Percentiles rank a stretch among this genome's conserved stretches.
Conservation (phyloP, 2,113 vertebrate genomes). For the Casuarius casuarius region DNA sequence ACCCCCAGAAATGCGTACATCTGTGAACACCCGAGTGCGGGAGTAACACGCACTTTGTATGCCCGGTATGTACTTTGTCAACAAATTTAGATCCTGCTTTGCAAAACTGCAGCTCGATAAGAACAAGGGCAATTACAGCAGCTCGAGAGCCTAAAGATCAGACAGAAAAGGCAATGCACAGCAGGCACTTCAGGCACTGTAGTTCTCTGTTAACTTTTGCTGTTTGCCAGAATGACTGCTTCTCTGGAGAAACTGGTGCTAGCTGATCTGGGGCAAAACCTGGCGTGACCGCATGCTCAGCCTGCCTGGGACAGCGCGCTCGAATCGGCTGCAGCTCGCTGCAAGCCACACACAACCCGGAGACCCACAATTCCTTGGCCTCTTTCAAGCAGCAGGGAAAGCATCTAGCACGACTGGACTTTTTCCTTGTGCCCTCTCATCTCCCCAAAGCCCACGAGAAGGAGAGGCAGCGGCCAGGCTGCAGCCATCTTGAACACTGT, state of each 20-base stretch:
- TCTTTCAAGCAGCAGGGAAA: accelerated
- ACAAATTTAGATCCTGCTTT: background rate
- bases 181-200: background rate
- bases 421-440: background rate
- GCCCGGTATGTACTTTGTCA: background rate
- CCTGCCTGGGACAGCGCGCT: background rate
- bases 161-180: background rate
- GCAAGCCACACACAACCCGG: no score
- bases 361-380: background rate
- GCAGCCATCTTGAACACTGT: background rate
- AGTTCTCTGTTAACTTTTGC: background rate
- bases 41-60: background rate
- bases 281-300: background rate
- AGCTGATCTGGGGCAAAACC: background rate
- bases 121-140: no score
- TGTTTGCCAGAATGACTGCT: background rate
- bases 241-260: background rate
- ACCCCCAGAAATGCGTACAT: background rate
- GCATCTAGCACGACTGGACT: accelerated
- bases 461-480: background rate
- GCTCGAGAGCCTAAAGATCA: background rate
- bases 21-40: background rate
- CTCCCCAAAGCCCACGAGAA: background rate
- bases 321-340: background rate
- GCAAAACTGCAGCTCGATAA: background rate